phyloP scores from a whole-genome alignment of 2,888 invertebrate species.

The Cephalotes varians region DNA sequence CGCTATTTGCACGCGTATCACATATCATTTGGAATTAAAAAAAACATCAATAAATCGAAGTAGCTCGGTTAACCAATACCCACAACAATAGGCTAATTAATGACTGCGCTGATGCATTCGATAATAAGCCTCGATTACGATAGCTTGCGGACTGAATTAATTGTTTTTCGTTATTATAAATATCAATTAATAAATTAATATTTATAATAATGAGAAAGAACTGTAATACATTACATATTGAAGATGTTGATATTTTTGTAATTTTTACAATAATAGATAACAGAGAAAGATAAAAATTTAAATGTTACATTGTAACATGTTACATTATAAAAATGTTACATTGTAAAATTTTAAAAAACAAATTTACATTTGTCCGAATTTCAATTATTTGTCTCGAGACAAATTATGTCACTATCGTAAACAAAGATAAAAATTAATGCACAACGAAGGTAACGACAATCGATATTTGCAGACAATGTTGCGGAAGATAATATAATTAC shows the following conservation, averaged over 20 bases:
- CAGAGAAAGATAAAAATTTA: not conserved
- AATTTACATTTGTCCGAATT: not conserved
- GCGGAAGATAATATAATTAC: not conserved
- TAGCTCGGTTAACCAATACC: not conserved
- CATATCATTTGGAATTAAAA: not conserved
- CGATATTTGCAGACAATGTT: not conserved
- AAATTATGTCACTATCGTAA: not conserved
- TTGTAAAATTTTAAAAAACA: not conserved
- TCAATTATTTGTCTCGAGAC: not conserved
- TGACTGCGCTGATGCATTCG: slow-evolving; percentile 6
- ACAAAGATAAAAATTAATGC: not conserved
- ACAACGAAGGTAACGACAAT: not conserved
- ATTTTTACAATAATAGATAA: not conserved
- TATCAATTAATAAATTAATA: slow-evolving; percentile 15
- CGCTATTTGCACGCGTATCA: not conserved
- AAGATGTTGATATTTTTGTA: not conserved
- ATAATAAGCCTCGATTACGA: slow-evolving; percentile 21
- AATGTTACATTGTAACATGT: not conserved
- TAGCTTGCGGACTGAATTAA: not conserved
- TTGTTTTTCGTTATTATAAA: not conserved
- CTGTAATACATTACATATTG: not conserved
- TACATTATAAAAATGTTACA: not conserved
- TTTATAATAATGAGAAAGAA: too few species aligned
- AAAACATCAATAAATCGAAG: slow-evolving; percentile 17
- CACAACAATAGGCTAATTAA: slow-evolving; percentile 37